Evolutionary conservation across 2,888 invertebrate species (phyloP), one percentile per base, ranked within the genome.

Genomic region (Agrilus cyanescens): DNA sequence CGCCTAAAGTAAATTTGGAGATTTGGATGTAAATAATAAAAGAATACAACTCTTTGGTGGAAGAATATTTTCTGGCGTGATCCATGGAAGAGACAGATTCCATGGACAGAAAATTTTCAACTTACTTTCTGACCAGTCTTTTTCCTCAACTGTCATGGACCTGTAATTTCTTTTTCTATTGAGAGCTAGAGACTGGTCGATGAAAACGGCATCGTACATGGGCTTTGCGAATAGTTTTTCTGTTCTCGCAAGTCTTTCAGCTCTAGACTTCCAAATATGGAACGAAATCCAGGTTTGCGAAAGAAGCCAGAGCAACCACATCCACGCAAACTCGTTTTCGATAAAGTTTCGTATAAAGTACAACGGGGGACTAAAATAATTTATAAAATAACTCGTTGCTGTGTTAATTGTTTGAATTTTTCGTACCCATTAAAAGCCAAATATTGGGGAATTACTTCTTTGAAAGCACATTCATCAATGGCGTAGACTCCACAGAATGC

Each of bases 231-330:
- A 95, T 34, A 95, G 68, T 60, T 80, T 83, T 59, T 91, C 90
- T 0, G 89, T 85, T 32, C 80, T 75, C 0, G 90, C 87, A 50
- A 94, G 75, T 52, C 86, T 76, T 60, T 89, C 88, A 54, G 84
- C 84, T 44, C 77, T 76, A 2, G 89, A 87, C 41, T 72, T 74
- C 93, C 93, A 95, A 40, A 89, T 75, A 61, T 94, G 91, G 40
- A 80, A 63, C 1, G 87, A 83, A 30, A 90, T 80, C 88, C 93
- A 93, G 0, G 82, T 73, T 63, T 93, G 91, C 0, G 90, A 87
- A 2, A 85, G 58, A 55, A 88, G 69, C 84, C 88, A 87, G 5
- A 85, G 53, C 3, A 86, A 55, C 86, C 88, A 88, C 12, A 86
- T 65, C 85, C 86, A 88, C 0, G 78, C 72, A 58, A 78, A 75